phyloP scores from a whole-genome alignment of 2,797 vertebrate species.

The Loris lydekkerianus region DNA sequence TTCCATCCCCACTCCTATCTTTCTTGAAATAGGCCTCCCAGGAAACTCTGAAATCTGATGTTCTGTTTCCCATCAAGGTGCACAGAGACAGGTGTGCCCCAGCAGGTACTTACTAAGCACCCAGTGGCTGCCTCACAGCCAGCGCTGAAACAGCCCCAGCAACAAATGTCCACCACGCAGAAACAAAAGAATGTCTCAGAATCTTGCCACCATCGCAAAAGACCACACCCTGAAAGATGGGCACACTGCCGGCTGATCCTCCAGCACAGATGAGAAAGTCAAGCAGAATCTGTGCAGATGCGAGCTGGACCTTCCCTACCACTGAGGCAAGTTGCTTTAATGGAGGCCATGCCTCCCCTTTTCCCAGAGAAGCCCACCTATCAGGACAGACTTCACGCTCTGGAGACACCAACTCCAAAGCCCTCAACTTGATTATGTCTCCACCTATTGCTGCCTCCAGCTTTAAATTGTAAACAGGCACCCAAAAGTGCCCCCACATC shows the following conservation, averaged over 20 bases:
- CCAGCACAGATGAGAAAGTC: rapidly evolving
- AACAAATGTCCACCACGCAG: rapidly evolving
- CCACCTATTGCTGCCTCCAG: background rate
- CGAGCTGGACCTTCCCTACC: rapidly evolving
- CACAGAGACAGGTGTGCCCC: background rate
- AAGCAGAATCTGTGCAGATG: background rate
- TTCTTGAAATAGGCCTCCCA: background rate
- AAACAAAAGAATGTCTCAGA: rapidly evolving
- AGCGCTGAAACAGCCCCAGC: background rate
- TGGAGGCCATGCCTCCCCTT: background rate
- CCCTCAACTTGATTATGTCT: rapidly evolving
- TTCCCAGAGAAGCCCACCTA: background rate
- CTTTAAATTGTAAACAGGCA: background rate
- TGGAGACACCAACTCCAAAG: background rate
- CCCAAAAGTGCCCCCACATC: background rate
- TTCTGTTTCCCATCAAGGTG: background rate
- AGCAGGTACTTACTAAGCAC: background rate
- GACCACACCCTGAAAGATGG: background rate
- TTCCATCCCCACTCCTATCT: background rate
- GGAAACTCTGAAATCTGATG: background rate
- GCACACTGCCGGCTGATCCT: background rate
- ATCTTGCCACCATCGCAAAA: background rate
- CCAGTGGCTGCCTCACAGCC: background rate
- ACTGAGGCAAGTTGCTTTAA: rapidly evolving
- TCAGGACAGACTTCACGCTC: background rate